phyloP scores from a whole-genome alignment of 1,140 invertebrate genomes.

The Zaprionus capensis region DNA sequence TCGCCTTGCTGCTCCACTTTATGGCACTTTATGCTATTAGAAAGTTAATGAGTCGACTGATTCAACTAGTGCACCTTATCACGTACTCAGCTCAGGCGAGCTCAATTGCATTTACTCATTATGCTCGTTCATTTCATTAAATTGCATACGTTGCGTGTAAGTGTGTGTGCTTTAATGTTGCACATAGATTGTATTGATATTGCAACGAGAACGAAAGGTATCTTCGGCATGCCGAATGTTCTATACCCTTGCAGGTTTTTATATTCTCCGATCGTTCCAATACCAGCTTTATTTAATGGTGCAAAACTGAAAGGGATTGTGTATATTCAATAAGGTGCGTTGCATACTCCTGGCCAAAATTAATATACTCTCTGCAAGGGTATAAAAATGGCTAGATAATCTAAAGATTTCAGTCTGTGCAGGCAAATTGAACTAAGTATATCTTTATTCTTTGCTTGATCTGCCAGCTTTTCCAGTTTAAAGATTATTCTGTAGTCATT shows the following conservation, averaged over 20 bases:
- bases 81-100: constrained; percentile 13
- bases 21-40: constrained; percentile 8
- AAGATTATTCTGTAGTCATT: background rate
- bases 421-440: no score
- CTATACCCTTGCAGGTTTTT: no score
- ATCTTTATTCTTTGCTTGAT: background rate
- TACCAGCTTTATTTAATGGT: no score
- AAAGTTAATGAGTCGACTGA: constrained; percentile 39
- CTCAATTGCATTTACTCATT: constrained; percentile 27
- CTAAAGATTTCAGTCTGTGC: background rate
- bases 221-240: no score
- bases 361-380: no score
- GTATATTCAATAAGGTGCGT: no score
- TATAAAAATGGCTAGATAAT: background rate
- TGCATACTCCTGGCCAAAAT: no score
- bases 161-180: background rate
- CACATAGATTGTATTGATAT: background rate
- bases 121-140: constrained; percentile 37
- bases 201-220: no score
- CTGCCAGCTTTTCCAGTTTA: background rate
- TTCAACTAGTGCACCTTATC: constrained; percentile 43
- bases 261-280: no score
- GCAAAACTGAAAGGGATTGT: no score
- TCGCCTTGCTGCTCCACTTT: background rate
- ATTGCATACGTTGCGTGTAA: background rate